Base-by-base conservation (phyloP, 2,797 vertebrate genomes). In the Sebastes glaucus region DNA sequence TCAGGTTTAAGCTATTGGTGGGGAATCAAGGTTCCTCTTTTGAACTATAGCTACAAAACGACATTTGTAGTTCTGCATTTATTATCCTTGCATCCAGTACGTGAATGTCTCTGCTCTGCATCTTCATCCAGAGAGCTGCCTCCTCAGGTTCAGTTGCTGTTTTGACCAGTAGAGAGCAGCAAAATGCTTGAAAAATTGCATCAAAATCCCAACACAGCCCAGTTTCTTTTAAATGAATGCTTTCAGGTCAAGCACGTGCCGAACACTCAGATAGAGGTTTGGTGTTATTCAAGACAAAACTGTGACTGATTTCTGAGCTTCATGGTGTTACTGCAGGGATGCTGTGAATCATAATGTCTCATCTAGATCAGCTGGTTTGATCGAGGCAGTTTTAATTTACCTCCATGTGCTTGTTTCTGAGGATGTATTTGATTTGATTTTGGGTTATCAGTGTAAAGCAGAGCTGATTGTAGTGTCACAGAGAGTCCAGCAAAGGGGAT, bases 161-260 rank as follows among this genome's bases (percentile, higher is more conserved):
- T 74, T 35, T 52, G 68, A 42, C 10, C 93, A 83, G 55, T 27
- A 94, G 95, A 90, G 92, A 79, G 93, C 90, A 91, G 87, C 87
- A 90, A 53, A 72, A 70, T 32, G 72, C 46, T 84, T 67, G 18
- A 65, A 49, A 60, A 57, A 57, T n/a, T 30, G 28, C 30, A 82
- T 72, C 42, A 81, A 91, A 94, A 92, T 89, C 91, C 80, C 85
- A 88, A 70, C 75, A 84, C 90, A 91, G 82, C 70, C 82, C 72
- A 78, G 56, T 86, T 88, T 91, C 87, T 92, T 92, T n/a, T 53
- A 22, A 95, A 95, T 95, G 92, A 94, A 93, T 90, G 86, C 90
- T 96, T 96, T 89, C 88, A 95, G 92, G 94, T 95, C 93, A 95
- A 71, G 63, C 77, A 64, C 63, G 78, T 84, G 78, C 55, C 6